phyloP scores from a whole-genome alignment of 2,113 vertebrate species.

The Dromiciops gliroides region DNA sequence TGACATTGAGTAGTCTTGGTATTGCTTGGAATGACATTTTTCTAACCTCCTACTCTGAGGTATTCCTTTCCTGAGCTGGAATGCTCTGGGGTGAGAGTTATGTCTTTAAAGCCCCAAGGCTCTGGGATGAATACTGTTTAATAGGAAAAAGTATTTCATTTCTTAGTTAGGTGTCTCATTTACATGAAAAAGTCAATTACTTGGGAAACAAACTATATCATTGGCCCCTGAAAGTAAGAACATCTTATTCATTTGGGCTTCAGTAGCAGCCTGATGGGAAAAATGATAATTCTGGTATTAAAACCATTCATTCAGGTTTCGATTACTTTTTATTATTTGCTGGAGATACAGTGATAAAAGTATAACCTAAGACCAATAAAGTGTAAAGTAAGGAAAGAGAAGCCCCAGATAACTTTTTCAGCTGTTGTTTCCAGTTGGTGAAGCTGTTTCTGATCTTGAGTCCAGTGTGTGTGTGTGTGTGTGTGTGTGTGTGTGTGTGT shows the following conservation, averaged over 20 bases:
- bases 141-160: not conserved
- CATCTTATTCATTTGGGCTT: conserved; percentile 17
- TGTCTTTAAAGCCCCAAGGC: not conserved
- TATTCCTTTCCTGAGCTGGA: not conserved
- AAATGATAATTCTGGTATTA: conserved; percentile 21
- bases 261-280: conserved; percentile 16
- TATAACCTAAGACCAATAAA: conserved; percentile 69
- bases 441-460: conserved; percentile 67
- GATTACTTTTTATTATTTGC: conserved; percentile 59
- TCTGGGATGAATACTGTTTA: not conserved
- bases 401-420: conserved; percentile 45
- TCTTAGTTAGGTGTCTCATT: conserved; percentile 39
- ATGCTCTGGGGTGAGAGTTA: not conserved
- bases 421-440: conserved; percentile 33
- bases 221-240: conserved; percentile 36
- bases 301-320: conserved; percentile 59
- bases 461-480: not conserved
- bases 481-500: too few relatives aligned
- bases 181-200: not conserved
- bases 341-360: conserved; percentile 59
- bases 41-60: not conserved
- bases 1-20: not conserved
- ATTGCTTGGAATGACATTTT: not conserved
- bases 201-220: not conserved
- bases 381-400: conserved; percentile 4